A percentile compares a stretch with the other conserved stretches of the same genome.
Evolutionary conservation across 1,140 invertebrate species (phyloP).

Genomic region (Rhizoglyphus robini): DNA sequence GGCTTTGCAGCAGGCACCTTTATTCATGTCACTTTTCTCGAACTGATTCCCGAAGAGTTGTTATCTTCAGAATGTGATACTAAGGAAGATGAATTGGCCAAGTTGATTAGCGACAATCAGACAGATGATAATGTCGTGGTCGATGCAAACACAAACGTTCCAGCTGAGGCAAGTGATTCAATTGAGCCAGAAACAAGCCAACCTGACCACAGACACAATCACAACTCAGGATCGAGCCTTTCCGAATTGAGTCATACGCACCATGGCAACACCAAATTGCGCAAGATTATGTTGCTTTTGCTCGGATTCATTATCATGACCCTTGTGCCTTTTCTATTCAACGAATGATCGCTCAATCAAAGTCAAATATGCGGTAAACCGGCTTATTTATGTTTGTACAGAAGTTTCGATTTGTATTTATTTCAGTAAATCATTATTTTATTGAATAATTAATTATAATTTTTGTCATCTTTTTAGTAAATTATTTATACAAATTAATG

Average conservation of each 20-base stretch:
- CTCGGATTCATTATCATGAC: conserved; percentile 30
- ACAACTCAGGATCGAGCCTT: too few species aligned
- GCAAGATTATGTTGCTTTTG: conserved; percentile 29
- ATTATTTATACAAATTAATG: too few species aligned
- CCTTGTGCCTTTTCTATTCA: conserved; percentile 8
- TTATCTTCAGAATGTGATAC: conserved; percentile 16
- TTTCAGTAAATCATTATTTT: too few species aligned
- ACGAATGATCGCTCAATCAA: neutral
- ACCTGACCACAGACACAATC: too few species aligned
- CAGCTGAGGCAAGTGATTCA: neutral
- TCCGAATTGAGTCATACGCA: too few species aligned
- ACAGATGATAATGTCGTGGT: neutral
- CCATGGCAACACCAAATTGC: conserved; percentile 19
- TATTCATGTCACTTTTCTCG: conserved; percentile 35
- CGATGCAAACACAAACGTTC: neutral
- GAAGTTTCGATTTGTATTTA: too few species aligned
- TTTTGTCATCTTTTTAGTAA: too few species aligned
- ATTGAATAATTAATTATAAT: too few species aligned
- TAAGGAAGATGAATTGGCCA: neutral
- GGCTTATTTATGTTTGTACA: neutral
- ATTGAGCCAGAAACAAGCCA: neutral
- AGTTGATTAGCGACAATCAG: neutral
- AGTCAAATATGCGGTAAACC: too few species aligned
- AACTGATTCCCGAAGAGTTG: conserved; percentile 33
- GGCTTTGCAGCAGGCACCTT: conserved; percentile 36